These are phyloP conservation scores for Macropis europaea DNA, from an alignment of 2,888 invertebrate genomes.

Conservation along the genomic window DNA sequence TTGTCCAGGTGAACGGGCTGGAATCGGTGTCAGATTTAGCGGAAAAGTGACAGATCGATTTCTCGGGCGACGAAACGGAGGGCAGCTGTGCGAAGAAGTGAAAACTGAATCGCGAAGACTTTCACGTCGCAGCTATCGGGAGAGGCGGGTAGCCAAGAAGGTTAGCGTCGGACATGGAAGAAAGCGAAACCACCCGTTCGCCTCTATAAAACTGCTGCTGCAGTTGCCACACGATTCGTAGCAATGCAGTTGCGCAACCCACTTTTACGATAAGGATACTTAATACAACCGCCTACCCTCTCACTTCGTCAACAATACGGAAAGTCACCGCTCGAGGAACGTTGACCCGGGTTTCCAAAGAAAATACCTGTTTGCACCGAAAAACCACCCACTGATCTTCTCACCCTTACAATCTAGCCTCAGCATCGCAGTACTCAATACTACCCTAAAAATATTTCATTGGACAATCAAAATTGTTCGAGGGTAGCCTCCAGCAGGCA, in stretches of 20 bases:
- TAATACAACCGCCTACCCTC: conserved; percentile 55
- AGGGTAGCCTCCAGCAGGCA: too few relatives aligned
- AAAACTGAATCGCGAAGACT: conserved; percentile 60
- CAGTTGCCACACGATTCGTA: conserved; percentile 65
- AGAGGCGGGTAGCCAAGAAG: conserved; percentile 40
- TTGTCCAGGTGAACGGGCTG: too few relatives aligned
- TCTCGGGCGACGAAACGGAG: conserved; percentile 3
- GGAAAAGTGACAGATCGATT: background rate
- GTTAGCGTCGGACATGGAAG: conserved; percentile 48
- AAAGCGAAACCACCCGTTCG: conserved; percentile 58
- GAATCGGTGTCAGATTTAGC: too few relatives aligned
- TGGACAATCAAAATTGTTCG: too few relatives aligned
- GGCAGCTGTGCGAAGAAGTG: conserved; percentile 45
- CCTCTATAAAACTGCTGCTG: conserved; percentile 35
- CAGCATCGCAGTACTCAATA: too few relatives aligned
- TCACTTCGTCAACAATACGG: conserved; percentile 59
- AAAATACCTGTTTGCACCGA: background rate
- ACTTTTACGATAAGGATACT: conserved; percentile 61
- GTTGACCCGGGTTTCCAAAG: conserved; percentile 16
- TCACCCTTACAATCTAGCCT: too few relatives aligned
- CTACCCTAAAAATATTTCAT: too few relatives aligned
- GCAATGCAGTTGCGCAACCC: conserved; percentile 64
- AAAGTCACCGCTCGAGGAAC: conserved; percentile 33
- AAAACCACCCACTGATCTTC: background rate
- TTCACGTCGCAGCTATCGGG: conserved; percentile 51